phyloP scores from a whole-genome alignment of 30 jellyfish, hydroid and myxozoan species.

The Morbakka virulenta region DNA sequence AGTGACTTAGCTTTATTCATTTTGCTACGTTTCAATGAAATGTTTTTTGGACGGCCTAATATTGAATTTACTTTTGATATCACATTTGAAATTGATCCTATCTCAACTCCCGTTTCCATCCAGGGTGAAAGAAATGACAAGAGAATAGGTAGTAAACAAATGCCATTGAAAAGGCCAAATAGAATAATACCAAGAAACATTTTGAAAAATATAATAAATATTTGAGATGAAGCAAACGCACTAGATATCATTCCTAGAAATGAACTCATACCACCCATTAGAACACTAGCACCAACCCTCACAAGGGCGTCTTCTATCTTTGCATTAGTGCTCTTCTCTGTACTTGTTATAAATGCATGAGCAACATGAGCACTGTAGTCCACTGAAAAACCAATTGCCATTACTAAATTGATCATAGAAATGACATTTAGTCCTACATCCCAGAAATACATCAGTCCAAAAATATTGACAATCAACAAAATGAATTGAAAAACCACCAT shows the following conservation, averaged over 20 bases:
- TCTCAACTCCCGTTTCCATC: background rate
- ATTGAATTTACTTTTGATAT: background rate
- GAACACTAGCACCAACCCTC: conserved; percentile 87
- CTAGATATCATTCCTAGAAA: conserved; percentile 61
- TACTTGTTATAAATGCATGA: conserved; percentile 79
- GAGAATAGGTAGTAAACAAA: conserved; percentile 44
- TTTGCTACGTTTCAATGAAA: background rate
- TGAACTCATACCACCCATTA: conserved; percentile 84
- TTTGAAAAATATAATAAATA: conserved; percentile 52
- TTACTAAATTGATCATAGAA: conserved; percentile 84
- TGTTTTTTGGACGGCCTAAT: background rate
- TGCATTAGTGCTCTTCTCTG: conserved; percentile 49
- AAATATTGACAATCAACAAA: conserved; percentile 57
- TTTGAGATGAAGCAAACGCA: conserved; percentile 52
- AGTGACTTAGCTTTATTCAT: background rate
- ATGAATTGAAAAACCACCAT: conserved; percentile 55
- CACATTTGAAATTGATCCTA: background rate
- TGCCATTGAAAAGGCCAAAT: conserved; percentile 62
- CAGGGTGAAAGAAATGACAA: conserved; percentile 27
- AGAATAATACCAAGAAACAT: conserved; percentile 66
- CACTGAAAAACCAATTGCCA: conserved; percentile 95
- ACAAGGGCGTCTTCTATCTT: conserved; percentile 72
- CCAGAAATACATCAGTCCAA: conserved; percentile 94
- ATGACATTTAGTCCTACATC: conserved; percentile 74
- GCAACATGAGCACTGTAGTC: conserved; percentile 98